Evolutionary conservation across 2,113 vertebrate genomes (phyloP).

Genomic region (Rhinoptilus africanus): DNA sequence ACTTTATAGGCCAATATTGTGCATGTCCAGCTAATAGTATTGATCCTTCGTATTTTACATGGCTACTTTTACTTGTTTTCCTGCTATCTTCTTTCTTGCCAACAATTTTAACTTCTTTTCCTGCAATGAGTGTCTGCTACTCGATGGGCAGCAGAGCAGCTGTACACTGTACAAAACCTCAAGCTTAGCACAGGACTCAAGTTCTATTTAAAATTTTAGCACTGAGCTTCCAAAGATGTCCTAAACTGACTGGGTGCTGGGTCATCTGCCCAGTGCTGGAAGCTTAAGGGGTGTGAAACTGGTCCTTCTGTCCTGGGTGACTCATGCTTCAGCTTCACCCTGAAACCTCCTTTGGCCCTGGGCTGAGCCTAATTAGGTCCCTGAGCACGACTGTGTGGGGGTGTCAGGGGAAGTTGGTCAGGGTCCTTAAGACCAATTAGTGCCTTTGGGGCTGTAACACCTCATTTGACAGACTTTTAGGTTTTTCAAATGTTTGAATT

Average conservation of each 20-base stretch:
- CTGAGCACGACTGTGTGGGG: neutral
- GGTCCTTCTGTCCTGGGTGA: neutral
- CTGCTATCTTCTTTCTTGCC: neutral
- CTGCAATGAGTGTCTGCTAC: neutral
- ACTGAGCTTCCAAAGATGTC: neutral
- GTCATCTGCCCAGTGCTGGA: fast-evolving
- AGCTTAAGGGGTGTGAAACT: neutral
- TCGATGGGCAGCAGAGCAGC: neutral
- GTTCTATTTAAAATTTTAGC: neutral
- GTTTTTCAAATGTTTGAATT: neutral
- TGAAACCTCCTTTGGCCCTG: neutral
- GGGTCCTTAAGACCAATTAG: neutral
- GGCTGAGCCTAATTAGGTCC: neutral
- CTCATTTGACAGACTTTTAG: neutral
- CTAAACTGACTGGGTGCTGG: neutral
- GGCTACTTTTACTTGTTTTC: neutral
- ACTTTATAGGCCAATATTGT: neutral
- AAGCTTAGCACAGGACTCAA: neutral
- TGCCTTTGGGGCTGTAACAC: neutral
- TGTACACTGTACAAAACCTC: neutral
- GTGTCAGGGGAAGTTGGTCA: neutral
- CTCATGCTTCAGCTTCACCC: neutral
- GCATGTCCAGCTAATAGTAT: neutral
- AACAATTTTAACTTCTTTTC: neutral
- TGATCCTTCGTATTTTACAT: neutral